Conservation (phyloP, 2,888 invertebrate genomes). For the Hoplodrina blanda region DNA sequence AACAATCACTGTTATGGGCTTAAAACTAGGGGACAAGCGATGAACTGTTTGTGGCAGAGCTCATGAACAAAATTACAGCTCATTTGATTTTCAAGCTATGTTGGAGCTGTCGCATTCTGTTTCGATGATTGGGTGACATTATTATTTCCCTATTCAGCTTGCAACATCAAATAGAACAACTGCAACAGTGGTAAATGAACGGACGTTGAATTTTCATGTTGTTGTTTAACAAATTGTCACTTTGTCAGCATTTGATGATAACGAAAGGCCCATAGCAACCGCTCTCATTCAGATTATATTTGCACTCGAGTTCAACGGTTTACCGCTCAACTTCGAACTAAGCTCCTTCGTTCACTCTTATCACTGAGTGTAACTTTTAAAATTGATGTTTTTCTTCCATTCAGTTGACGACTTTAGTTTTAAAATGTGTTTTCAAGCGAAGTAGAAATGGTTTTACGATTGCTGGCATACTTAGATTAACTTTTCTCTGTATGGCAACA, state of each 20-base stretch:
- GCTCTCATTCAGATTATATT: slow-evolving; percentile 31
- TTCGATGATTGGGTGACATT: slow-evolving; percentile 32
- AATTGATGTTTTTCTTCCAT: slow-evolving; percentile 79
- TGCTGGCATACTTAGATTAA: slow-evolving; percentile 56
- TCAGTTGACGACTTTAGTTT: slow-evolving; percentile 75
- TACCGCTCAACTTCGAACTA: slow-evolving; percentile 70
- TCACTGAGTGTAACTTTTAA: slow-evolving; percentile 76
- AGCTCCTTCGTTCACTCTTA: slow-evolving; percentile 69
- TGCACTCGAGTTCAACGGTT: slow-evolving; percentile 62
- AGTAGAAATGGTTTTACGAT: slow-evolving; percentile 72
- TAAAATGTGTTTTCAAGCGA: slow-evolving; percentile 75
- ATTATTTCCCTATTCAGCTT: slow-evolving; percentile 29
- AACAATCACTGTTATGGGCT: slow-evolving; percentile 12
- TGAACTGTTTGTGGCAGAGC: slow-evolving; percentile 1
- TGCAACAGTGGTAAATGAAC: not conserved
- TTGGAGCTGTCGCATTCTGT: slow-evolving; percentile 4
- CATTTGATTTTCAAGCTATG: slow-evolving; percentile 29
- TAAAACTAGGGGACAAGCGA: slow-evolving; percentile 16
- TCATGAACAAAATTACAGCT: slow-evolving; percentile 29
- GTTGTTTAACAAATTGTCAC: slow-evolving; percentile 18
- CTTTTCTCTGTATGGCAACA: slow-evolving; percentile 20
- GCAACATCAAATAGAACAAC: slow-evolving; percentile 4
- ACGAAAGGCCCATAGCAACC: slow-evolving; percentile 2
- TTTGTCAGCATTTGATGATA: not conserved
- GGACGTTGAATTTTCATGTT: slow-evolving; percentile 7